Evolutionary conservation across 2,888 invertebrate species (phyloP), one percentile per base, ranked within the genome.

Genomic region (Creontiades dilutus): DNA sequence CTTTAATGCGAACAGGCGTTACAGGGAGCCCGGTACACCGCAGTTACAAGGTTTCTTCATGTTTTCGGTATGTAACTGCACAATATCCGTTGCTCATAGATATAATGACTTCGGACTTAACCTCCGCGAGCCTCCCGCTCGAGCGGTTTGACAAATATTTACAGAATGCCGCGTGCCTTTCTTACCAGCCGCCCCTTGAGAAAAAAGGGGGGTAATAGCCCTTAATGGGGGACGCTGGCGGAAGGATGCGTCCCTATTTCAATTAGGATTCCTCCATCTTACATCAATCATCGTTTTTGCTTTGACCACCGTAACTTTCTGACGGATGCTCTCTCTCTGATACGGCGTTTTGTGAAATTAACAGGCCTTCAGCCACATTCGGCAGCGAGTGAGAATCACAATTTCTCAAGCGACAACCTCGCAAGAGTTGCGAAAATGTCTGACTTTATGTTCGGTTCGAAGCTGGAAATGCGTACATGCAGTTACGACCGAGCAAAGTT

Each of bases 181-280:
- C 78, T 46, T 78, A 46, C 46, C 28, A 46, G 23, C 81, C 81
- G 81, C 48, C 81, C 81, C 81, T 81, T 81, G 81, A 81, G 81
- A 81, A 81, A 81, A 81, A 81, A 46, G 28, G 78, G 78, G 78
- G 78, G 48, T 87, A 87, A 87, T 87, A 87, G 87, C 87, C 87
- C 87, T 87, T 87, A 87, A 87, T 87, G 76, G 87, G 87, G 55
- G 78, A 78, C 87, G 16, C 76, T 37, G 87, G 61, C 52, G 78
- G 87, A 87, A 23, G 87, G 76, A 87, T 87, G 76, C 76, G 87
- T 87, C 52, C 76, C 76, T 87, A 87, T 87, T 87, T 87, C 87
- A 87, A 87, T 87, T 87, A 76, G 87, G 87, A 87, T 87, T 87
- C 87, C 48, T 87, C 78, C 27, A 27, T 23, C 76, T 61, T 48